Evolutionary conservation across 2,113 vertebrate species (phyloP), one percentile per base, ranked within the genome.

Genomic region (Pituophis catenifer): DNA sequence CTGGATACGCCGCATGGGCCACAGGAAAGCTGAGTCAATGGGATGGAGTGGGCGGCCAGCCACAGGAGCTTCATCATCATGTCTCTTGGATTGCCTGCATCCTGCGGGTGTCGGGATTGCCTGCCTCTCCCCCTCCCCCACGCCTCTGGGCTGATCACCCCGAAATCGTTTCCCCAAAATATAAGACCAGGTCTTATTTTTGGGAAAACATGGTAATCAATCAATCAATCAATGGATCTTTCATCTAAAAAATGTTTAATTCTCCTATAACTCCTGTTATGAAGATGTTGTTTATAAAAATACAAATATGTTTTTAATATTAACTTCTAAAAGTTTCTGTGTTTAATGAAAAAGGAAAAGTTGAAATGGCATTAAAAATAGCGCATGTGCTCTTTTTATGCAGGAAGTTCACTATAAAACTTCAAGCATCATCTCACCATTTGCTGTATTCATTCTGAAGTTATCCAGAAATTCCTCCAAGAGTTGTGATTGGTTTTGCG

Each of bases 391-490:
- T 15, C 88, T 95, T 94, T 87, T 89, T 86, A 87, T 48, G 55
- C 55, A 93, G 33, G 70, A 50, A 50, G 23, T 24, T 53, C 86
- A 29, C 12, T 13, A 13, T 88, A 17, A 53, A 88, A 88, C 50
- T 53, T 54, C 5, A 91, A 33, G 13, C 13, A 52, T 19, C n/a
- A 50, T 53, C 97, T 97, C 94, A 99, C 99, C 99, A 96, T 98
- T 98, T 81, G 98, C 97, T 11, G 98, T 97, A 92, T 97, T 98
- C 96, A 99, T 98, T 93, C 96, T 97, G 33, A 98, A 98, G 94
- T 97, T 98, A 96, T 99, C 98, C 87, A 97, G 97, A 96, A 98
- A 98, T 92, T 98, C 98, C 87, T 98, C 98, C 93, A 97, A 95
- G 7, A 98, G 97, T 86, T 97, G 97, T 59, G 98, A 98, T 95